Evolutionary conservation across 2,113 vertebrate genomes (phyloP), one percentile per base, ranked within the genome.

Genomic region (Equus przewalskii): DNA sequence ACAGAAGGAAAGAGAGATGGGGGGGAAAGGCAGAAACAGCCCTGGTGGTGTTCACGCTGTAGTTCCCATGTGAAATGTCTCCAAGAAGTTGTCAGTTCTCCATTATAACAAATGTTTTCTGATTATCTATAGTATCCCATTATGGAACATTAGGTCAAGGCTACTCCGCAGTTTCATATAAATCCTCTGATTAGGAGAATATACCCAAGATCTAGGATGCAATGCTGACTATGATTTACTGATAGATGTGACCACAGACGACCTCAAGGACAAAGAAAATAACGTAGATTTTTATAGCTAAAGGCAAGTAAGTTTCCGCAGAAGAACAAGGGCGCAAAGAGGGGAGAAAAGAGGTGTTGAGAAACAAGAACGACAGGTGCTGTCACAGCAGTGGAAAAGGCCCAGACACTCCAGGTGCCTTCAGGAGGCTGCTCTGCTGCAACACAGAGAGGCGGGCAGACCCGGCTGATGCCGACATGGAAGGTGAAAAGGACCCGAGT

Each of bases 91-190:
- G 18, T 49, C 36, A 11, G 22, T 49, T 76, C 78, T 64, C 58
- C 41, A 2, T 60, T 41, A 56, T 21, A 70, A 67, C 9, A 70
- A 91, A 36, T 11, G 10, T 64, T 73, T 49, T 83, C 82, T 44
- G 36, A 33, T 60, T 56, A 33, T 69, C 65, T 73, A 0, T 26
- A 69, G 24, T 26, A 26, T 26, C 65, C 24, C 90, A 9, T 75
- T 70, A 5, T 26, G 44, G 73, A 93, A 82, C n/a, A 76, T 70
- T 36, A 92, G 89, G 72, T 72, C 90, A 72, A 56, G 69, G 65
- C 28, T 58, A 3, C 58, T 67, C 72, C 0, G 13, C 56, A 19
- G 28, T 72, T 79, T 64, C 28, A 21, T 30, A 64, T 13, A 64
- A 64, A 83, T 19, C 69, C 56, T 30, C n/a, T 80, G 46, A 76